A percentile compares a stretch with the other conserved stretches of the same genome.
phyloP scores from a whole-genome alignment of 2,888 invertebrate species.

The Andrena haemorrhoa region DNA sequence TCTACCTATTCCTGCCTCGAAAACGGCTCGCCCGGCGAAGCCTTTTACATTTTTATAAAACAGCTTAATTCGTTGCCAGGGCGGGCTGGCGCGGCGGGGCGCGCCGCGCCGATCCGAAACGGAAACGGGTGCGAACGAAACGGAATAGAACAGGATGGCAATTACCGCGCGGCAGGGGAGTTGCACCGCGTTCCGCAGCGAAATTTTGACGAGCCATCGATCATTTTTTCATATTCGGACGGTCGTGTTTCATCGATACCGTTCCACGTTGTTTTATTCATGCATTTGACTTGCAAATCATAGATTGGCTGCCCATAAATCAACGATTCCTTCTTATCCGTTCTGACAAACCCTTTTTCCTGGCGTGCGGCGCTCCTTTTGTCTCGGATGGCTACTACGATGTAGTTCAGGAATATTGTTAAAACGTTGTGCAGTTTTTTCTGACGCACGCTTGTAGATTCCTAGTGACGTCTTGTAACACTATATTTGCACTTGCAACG shows the following conservation, averaged over 20 bases:
- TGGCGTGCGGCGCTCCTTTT: background rate
- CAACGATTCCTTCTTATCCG: constrained; percentile 54
- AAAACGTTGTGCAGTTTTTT: background rate
- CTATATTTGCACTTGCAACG: no score
- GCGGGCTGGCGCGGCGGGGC: constrained; percentile 61
- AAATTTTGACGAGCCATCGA: constrained; percentile 67
- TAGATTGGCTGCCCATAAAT: constrained; percentile 62
- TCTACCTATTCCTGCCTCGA: constrained; percentile 33
- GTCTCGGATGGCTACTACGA: background rate
- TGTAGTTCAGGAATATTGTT: background rate
- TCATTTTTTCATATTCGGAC: constrained; percentile 64
- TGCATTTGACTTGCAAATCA: constrained; percentile 64
- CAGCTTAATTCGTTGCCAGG: constrained; percentile 75
- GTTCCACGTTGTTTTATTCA: constrained; percentile 61
- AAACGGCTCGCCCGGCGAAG: constrained; percentile 74
- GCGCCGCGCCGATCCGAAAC: constrained; percentile 41
- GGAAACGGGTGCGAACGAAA: constrained; percentile 56
- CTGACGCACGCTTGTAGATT: no score
- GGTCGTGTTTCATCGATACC: constrained; percentile 57
- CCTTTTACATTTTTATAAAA: constrained; percentile 80
- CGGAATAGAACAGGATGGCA: constrained; percentile 47
- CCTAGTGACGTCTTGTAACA: no score
- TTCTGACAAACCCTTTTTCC: constrained; percentile 10
- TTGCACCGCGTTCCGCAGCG: constrained; percentile 22
- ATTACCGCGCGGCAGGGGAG: constrained; percentile 32